Evolutionary conservation across 2,113 vertebrate genomes (phyloP).

Genomic region (Colinus virginianus): DNA sequence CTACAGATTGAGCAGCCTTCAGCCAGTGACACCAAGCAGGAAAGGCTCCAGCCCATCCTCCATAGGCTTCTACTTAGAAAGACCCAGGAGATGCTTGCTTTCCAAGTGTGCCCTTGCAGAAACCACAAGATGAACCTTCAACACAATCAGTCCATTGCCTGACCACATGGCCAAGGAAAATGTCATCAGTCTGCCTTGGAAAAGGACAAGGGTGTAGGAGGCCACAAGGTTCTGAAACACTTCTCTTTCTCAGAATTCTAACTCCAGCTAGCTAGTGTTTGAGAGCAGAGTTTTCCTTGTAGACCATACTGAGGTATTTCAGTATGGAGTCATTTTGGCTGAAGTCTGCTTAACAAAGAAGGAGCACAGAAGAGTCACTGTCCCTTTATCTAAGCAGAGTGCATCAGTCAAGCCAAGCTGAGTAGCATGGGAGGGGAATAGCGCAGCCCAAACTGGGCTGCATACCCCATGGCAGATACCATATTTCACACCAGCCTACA

Average conservation of each 20-base stretch:
- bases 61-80: neutral
- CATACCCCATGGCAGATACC: neutral
- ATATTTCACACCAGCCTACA: neutral
- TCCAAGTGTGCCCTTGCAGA: neutral
- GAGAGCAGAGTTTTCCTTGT: neutral
- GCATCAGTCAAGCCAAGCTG: neutral
- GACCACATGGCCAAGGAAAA: neutral
- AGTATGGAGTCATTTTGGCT: neutral
- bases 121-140: neutral
- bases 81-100: neutral
- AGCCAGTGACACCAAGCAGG: neutral
- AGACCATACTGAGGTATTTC: neutral
- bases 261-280: neutral
- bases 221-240: neutral
- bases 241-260: neutral
- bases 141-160: neutral
- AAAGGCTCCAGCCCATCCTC: neutral
- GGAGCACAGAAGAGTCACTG: neutral
- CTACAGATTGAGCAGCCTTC: neutral
- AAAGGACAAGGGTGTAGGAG: neutral
- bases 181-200: fast-evolving
- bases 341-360: neutral
- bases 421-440: fast-evolving
- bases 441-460: neutral
- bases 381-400: neutral